Base-by-base conservation (phyloP, 2,888 invertebrate species). In the Xylota segnis region DNA sequence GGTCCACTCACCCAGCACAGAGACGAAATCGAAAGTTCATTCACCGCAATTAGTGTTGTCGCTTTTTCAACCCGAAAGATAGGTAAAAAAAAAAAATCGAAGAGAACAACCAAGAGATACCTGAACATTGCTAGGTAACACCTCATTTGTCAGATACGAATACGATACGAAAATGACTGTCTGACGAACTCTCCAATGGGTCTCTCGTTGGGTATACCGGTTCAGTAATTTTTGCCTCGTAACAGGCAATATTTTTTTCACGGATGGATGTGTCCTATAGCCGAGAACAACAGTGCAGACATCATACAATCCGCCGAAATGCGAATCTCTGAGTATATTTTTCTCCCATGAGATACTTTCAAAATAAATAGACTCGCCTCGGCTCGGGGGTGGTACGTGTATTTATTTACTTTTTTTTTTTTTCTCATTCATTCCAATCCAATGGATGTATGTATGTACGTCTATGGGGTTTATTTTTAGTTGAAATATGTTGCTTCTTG, bases 401-500 rank as follows among this genome's bases (percentile, higher is more conserved):
- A 65, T 56, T 56, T 65, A 58, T 65, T 65, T 47, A 12, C 29
- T 54, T 32, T 37, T 59, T 58, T 32, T 45, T 70, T 54, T 58
- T 32, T 45, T 70, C 43, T 23, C 23, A 23, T 23, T 23, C 23
- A 23, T 23, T 45, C 32, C 0, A 16, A 27, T 56, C 47, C 52
- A 59, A 52, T n/a, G 6, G 40, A 66, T n/a, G n/a, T n/a, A n/a
- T n/a, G n/a, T n/a, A 76, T 37, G 18, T 23, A n/a, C 52, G 66
- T 56, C 45, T 66, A 47, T 56, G 27, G 16, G 68, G 18, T 70
- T 70, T 70, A 61, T 70, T 70, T 77, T 54, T 61, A 61, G 40
- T 54, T 29, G 6, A 5, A 29, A 52, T 23, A 27, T 50, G 45
- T 45, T 45, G 14, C 18, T 47, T 47, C 9, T 47, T 18, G 10